These are phyloP conservation scores for Phaethon lepturus DNA, from an alignment of 2,113 vertebrate species.

Conservation along the genomic window DNA sequence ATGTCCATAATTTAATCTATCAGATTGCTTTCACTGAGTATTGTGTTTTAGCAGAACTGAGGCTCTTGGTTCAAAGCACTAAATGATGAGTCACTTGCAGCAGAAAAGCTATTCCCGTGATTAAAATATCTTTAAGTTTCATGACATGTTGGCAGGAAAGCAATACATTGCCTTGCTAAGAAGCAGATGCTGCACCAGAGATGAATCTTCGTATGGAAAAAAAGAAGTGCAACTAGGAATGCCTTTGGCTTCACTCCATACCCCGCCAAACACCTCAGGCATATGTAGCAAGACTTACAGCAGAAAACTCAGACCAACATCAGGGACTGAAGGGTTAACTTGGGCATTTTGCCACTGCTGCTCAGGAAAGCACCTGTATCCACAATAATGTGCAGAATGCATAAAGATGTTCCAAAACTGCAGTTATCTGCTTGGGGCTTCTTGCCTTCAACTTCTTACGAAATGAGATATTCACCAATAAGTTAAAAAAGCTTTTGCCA, in stretches of 20 bases:
- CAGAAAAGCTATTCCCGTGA: neutral
- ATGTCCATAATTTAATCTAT: neutral
- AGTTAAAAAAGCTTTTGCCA: neutral
- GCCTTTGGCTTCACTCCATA: neutral
- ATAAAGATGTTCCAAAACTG: neutral
- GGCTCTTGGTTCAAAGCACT: neutral
- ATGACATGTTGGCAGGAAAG: slow-evolving; percentile 12
- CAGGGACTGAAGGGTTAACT: neutral
- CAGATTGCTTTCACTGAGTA: neutral
- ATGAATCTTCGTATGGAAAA: neutral
- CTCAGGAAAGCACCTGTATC: neutral
- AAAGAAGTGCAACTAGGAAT: neutral
- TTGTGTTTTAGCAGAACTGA: neutral
- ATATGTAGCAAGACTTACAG: neutral
- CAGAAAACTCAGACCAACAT: neutral
- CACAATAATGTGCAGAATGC: neutral
- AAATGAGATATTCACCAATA: neutral
- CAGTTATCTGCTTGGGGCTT: neutral
- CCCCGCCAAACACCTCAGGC: neutral
- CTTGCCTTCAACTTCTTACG: neutral
- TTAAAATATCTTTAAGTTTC: neutral
- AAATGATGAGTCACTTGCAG: neutral
- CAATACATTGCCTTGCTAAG: neutral
- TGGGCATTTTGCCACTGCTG: neutral
- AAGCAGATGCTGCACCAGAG: neutral